Evolutionary conservation across 2,113 vertebrate species (phyloP).

Genomic region (Podilymbus podiceps): DNA sequence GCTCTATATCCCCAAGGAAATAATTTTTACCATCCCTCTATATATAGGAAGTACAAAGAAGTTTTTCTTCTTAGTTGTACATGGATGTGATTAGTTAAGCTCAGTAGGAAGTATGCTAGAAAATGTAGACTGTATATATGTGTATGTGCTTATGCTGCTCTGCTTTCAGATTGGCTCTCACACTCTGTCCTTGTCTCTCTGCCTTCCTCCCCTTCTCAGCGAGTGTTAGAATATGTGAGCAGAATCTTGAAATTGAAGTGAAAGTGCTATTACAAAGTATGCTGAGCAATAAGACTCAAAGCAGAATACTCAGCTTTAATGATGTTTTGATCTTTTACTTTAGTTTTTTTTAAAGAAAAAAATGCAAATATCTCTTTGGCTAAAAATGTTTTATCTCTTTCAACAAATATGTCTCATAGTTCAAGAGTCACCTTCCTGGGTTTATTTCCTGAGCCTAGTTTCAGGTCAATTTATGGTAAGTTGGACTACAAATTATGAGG

Average conservation of each 20-base stretch:
- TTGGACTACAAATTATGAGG: neutral
- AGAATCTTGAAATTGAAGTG: neutral
- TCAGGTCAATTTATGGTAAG: neutral
- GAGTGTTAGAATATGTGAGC: slow-evolving; percentile 7
- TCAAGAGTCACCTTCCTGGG: neutral
- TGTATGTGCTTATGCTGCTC: neutral
- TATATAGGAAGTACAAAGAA: neutral
- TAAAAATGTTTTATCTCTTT: neutral
- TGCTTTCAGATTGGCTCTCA: neutral
- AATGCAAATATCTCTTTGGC: neutral
- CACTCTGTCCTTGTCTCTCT: slow-evolving; percentile 25
- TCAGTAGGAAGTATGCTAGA: neutral
- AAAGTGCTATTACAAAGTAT: neutral
- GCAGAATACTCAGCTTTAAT: neutral
- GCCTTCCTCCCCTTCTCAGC: neutral
- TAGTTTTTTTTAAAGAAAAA: neutral
- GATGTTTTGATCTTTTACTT: neutral
- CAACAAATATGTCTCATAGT: neutral
- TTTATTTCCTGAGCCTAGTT: neutral
- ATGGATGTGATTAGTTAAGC: neutral
- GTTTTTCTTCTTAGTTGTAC: neutral
- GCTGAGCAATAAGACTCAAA: neutral
- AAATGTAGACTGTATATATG: neutral
- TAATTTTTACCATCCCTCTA: neutral
- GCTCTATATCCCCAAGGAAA: neutral